Evolutionary conservation across 2,113 vertebrate species (phyloP).

Genomic region (Fulmarus glacialis): DNA sequence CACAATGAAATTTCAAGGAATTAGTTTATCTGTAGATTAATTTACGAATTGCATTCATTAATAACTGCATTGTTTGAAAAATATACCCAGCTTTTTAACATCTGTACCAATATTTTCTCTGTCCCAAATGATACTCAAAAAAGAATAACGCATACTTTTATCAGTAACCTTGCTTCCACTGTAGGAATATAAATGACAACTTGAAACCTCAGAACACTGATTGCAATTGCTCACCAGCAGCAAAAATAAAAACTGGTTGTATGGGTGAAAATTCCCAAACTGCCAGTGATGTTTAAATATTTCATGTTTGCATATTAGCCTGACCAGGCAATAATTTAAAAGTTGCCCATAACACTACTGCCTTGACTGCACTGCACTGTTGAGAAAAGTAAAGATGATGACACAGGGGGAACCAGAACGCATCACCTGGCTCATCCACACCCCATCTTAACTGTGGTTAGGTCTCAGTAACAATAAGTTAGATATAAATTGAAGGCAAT

Average conservation of each 20-base stretch:
- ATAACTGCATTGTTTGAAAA: neutral
- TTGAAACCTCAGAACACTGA: neutral
- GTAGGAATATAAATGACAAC: neutral
- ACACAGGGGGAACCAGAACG: neutral
- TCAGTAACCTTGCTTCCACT: neutral
- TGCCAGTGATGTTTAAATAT: neutral
- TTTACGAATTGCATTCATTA: constrained; percentile 3
- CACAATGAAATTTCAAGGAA: neutral
- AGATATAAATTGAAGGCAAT: neutral
- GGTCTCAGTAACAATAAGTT: neutral
- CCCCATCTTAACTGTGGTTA: neutral
- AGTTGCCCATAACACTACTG: neutral
- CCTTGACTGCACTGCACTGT: neutral
- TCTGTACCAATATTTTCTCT: neutral
- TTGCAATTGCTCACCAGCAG: neutral
- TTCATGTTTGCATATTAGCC: neutral
- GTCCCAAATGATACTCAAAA: neutral
- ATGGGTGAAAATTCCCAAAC: neutral
- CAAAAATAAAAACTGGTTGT: neutral
- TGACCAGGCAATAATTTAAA: neutral
- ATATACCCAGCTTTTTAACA: neutral
- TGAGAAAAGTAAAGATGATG: neutral
- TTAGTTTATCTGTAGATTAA: neutral
- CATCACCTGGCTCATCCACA: neutral
- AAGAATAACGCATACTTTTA: neutral